Evolutionary conservation across 1,140 invertebrate genomes (phyloP).

Genomic region (Meloidogyne hapla): DNA sequence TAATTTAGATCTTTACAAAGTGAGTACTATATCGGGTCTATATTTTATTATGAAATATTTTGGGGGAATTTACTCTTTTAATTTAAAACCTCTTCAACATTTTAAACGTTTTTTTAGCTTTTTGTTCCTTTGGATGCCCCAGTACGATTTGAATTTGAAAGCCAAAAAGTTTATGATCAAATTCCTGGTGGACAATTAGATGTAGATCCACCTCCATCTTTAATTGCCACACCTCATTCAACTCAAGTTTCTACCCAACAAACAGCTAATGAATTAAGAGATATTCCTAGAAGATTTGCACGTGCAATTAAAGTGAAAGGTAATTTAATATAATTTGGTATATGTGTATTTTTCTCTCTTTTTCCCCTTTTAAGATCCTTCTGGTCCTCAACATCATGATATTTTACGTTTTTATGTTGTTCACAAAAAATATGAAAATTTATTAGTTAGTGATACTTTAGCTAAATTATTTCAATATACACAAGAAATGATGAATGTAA

Average conservation of each 20-base stretch:
- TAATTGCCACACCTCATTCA: conserved; percentile 24
- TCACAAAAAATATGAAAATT: conserved; percentile 60
- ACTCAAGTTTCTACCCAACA: conserved; percentile 14
- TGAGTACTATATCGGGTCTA: background rate
- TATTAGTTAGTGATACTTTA: conserved; percentile 59
- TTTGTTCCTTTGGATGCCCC: conserved; percentile 63
- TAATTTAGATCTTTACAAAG: conserved; percentile 62
- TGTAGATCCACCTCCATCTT: conserved; percentile 23
- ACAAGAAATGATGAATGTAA: conserved; percentile 56
- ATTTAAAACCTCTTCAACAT: no score
- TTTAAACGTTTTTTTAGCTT: conserved; percentile 24
- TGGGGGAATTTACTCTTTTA: background rate
- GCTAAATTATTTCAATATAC: conserved; percentile 57
- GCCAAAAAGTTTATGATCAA: conserved; percentile 39
- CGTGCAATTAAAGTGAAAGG: conserved; percentile 6
- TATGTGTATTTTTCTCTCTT: no score
- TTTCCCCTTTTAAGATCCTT: conserved; percentile 23
- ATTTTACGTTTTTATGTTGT: conserved; percentile 64
- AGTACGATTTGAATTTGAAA: conserved; percentile 55
- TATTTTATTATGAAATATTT: background rate
- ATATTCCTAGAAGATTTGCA: conserved; percentile 22
- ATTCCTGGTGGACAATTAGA: conserved; percentile 48
- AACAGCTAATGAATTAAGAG: conserved; percentile 24
- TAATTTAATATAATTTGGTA: conserved; percentile 11
- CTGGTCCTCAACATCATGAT: conserved; percentile 53